These are phyloP conservation scores for Equus quagga DNA, from an alignment of 2,113 vertebrate genomes.

Conservation along the genomic window DNA sequence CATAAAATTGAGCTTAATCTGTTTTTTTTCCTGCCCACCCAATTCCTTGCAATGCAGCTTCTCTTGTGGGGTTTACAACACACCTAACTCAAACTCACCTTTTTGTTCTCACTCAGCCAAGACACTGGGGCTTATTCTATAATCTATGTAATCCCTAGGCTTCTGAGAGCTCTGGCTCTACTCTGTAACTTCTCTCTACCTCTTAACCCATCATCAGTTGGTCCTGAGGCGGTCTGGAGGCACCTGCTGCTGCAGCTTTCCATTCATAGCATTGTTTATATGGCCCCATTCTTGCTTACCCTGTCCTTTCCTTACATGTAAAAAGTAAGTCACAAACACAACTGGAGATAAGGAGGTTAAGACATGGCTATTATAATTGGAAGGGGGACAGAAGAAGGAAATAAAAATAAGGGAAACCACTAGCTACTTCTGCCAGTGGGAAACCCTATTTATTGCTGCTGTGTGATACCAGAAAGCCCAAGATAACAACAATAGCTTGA, in stretches of 20 bases:
- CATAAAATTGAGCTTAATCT: neutral
- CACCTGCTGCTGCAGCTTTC: neutral
- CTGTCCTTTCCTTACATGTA: neutral
- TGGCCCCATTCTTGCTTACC: neutral
- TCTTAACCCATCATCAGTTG: neutral
- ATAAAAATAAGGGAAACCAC: constrained; percentile 38
- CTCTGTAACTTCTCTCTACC: neutral
- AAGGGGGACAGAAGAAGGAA: neutral
- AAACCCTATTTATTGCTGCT: constrained; percentile 16
- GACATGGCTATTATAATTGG: neutral
- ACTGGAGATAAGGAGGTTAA: neutral
- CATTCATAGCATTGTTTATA: neutral
- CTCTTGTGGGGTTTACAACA: constrained; percentile 6
- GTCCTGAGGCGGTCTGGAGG: neutral
- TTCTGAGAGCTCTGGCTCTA: neutral
- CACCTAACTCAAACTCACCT: constrained; percentile 2
- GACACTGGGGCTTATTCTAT: neutral
- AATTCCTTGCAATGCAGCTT: neutral
- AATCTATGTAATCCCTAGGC: neutral
- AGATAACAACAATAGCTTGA: neutral
- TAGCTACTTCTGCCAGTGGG: constrained; percentile 13
- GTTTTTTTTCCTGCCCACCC: neutral
- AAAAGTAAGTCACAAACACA: constrained; percentile 44
- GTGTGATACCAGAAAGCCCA: neutral
- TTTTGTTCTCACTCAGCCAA: neutral